Percentiles rank a stretch among this genome's conserved stretches.
Conservation (phyloP, 2,888 invertebrate genomes). For the Drosophila borealis region DNA sequence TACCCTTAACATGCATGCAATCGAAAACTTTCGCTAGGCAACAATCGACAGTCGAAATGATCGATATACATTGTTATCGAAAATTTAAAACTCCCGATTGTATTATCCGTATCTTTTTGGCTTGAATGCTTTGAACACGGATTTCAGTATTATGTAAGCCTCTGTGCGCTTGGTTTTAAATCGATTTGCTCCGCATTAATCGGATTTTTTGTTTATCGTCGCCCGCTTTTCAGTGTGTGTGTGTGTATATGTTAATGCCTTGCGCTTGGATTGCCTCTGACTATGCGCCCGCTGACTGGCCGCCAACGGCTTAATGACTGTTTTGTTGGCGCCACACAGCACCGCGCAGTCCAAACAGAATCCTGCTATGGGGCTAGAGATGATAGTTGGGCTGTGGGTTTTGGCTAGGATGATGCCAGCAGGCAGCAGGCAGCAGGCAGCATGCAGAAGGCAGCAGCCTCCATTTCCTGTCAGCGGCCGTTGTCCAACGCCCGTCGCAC, state of each 20-base stretch:
- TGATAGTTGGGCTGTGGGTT: conserved; percentile 13
- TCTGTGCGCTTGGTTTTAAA: too few species aligned
- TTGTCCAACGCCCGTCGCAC: conserved; percentile 18
- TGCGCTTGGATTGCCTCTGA: conserved; percentile 2
- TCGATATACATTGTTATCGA: too few species aligned
- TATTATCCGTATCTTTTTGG: too few species aligned
- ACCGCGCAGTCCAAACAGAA: conserved; percentile 17
- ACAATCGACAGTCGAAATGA: too few species aligned
- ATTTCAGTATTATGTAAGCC: too few species aligned
- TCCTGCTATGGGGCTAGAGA: conserved; percentile 18
- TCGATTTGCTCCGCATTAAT: conserved; percentile 8
- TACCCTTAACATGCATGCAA: too few species aligned
- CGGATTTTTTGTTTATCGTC: conserved; percentile 4
- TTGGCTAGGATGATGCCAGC: conserved; percentile 31
- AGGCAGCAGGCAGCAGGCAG: conserved; percentile 34
- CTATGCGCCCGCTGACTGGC: conserved; percentile 28
- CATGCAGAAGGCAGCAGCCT: conserved; percentile 42
- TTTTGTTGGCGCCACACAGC: conserved; percentile 60
- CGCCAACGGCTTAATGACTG: conserved; percentile 66
- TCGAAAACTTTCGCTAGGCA: too few species aligned
- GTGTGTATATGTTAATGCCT: conserved; percentile 5
- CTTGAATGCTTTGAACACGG: too few species aligned
- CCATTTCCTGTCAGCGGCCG: conserved; percentile 59
- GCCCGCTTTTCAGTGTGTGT: background rate
- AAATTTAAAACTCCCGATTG: too few species aligned